These are phyloP conservation scores for Syncerus caffer DNA, from an alignment of 2,797 vertebrate genomes.

Conservation along the genomic window DNA sequence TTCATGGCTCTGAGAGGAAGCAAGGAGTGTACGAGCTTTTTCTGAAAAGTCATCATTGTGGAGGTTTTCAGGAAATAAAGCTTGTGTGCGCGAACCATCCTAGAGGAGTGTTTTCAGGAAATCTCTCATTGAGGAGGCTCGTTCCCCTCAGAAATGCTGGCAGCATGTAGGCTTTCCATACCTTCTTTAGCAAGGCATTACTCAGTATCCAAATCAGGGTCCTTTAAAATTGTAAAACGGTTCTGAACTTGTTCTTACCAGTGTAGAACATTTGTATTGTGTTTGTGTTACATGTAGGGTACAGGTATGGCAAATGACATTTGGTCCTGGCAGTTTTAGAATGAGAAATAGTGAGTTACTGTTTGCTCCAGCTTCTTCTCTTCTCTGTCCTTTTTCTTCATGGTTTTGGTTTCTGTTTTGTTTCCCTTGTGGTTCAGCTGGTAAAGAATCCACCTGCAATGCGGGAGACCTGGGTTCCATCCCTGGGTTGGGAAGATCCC, in stretches of 20 bases:
- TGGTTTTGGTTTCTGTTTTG: constrained; percentile 55
- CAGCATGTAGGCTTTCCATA: constrained; percentile 53
- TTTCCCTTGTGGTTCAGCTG: neutral
- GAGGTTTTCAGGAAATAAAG: constrained; percentile 49
- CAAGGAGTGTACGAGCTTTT: constrained; percentile 47
- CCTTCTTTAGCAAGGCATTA: constrained; percentile 47
- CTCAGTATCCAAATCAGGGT: neutral
- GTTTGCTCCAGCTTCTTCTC: neutral
- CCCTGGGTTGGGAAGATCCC: neutral
- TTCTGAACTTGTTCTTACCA: neutral
- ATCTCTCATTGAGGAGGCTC: constrained; percentile 33
- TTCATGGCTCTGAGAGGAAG: neutral
- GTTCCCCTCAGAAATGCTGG: constrained; percentile 49
- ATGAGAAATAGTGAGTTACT: neutral
- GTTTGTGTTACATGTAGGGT: neutral
- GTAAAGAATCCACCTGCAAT: neutral
- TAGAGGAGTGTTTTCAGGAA: constrained; percentile 38
- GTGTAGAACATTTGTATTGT: neutral
- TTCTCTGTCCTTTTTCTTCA: constrained; percentile 15
- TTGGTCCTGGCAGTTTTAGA: constrained; percentile 1
- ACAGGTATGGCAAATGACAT: neutral
- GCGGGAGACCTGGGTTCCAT: neutral
- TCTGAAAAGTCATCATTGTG: constrained; percentile 40
- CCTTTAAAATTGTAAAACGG: neutral
- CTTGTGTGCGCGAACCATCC: neutral